Conservation (phyloP, 2,113 vertebrate genomes). For the Ceratotherium simum region DNA sequence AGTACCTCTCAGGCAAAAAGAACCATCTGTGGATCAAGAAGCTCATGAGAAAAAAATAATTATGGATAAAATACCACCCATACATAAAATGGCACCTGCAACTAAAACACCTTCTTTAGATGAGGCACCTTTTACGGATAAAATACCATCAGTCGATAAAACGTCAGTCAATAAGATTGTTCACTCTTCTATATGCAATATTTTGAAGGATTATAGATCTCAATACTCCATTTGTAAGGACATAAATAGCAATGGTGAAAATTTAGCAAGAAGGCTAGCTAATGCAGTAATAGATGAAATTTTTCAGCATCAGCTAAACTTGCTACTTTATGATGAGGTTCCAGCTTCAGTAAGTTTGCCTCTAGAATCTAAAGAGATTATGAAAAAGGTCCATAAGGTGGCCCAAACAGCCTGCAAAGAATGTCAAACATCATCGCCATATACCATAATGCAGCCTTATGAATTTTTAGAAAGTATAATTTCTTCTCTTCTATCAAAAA, state of each 20-base stretch:
- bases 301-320: constrained; percentile 42
- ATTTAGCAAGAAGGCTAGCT: constrained; percentile 35
- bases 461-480: constrained; percentile 59
- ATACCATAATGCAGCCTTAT: constrained; percentile 27
- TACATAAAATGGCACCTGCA: not conserved
- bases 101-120: not conserved
- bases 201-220: constrained; percentile 36
- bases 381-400: not conserved
- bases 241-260: constrained; percentile 36
- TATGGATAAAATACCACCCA: not conserved
- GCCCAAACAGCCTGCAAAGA: constrained; percentile 1
- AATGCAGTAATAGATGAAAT: constrained; percentile 16
- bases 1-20: constrained; percentile 28
- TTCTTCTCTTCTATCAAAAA: constrained; percentile 63
- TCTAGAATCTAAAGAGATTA: constrained; percentile 29
- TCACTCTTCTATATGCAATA: constrained; percentile 7
- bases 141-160: constrained; percentile 10
- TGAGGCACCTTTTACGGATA: not conserved
- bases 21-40: not conserved
- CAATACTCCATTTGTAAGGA: constrained; percentile 15
- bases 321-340: not conserved
- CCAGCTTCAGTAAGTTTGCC: not conserved
- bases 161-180: constrained; percentile 36
- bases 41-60: not conserved
- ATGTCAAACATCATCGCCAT: not conserved